A percentile compares a stretch with the other conserved stretches of the same genome.
Conservation (phyloP, 2,888 invertebrate species). For the Pediacus dermestoides region DNA sequence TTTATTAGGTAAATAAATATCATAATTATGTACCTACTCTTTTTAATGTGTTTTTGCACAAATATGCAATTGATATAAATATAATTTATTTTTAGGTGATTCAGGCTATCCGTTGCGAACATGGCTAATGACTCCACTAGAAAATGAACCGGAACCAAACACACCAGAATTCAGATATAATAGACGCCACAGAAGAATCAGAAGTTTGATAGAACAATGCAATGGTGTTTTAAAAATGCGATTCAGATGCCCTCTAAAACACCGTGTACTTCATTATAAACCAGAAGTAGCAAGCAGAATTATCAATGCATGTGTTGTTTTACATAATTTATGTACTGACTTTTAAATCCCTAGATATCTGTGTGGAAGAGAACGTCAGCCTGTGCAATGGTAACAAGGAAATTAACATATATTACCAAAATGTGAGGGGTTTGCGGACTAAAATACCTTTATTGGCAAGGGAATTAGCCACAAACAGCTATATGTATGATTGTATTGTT, state of each 20-base stretch:
- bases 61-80: no score
- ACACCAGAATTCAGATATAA: conserved; percentile 10
- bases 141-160: conserved; percentile 2
- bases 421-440: no score
- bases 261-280: conserved; percentile 24
- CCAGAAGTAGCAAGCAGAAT: conserved; percentile 21
- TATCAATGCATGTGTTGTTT: conserved; percentile 23
- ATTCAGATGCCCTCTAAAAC: conserved; percentile 25
- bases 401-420: no score
- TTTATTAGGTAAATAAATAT: no score
- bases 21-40: conserved; percentile 12
- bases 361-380: no score
- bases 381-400: no score
- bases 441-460: no score
- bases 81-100: no score
- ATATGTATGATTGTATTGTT: no score
- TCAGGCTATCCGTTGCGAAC: conserved; percentile 16
- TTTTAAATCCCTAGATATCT: no score
- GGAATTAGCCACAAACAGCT: no score
- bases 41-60: no score
- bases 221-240: conserved; percentile 26
- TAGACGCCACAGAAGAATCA: conserved; percentile 6
- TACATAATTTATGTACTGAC: conserved; percentile 26
- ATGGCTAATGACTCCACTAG: conserved; percentile 16
- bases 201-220: conserved; percentile 16